Evolutionary conservation across 2,797 vertebrate species (phyloP), one percentile per base, ranked within the genome.

Genomic region (Monodelphis domestica): DNA sequence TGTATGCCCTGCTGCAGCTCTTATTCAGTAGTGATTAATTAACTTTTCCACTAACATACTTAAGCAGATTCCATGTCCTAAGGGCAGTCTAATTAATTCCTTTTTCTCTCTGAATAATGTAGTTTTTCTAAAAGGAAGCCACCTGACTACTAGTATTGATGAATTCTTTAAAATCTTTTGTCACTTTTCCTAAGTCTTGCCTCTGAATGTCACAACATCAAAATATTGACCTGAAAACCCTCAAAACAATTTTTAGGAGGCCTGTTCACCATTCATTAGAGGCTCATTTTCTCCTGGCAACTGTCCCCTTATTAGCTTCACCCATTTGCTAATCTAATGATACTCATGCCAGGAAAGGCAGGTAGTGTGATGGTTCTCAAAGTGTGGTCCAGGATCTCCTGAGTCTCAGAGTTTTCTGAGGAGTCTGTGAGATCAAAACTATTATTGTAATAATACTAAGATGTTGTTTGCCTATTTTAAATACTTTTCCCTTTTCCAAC

Each of bases 51-150:
- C 96, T 97, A 98, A 98, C 97, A 96, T 95, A 97, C 97, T 98
- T 98, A 98, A 98, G 97, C 97, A 98, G 97, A 97, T 97, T 98
- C 97, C 92, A 97, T 96, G 97, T 98, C 98, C 98, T 98, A 95
- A 97, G 98, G 98, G 97, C 17, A 89, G 98, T 98, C 96, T 98
- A 98, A 98, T 99, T 98, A 98, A 98, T 98, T 98, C 98, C 97
- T 97, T 98, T 98, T 98, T 98, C 96, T 28, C 97, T 97, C 95
- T 98, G 97, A 98, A 98, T 98, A 98, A 98, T 98, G 97, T 93
- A 95, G 95, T 95, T 98, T 98, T 98, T 97, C 95, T 96, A 97
- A 98, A 98, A 4, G 55, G 98, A 98, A 98, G 95, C 94, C 97
- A 98, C 96, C 97, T 97, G 97, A 98, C 97, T 98, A 45, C 90